These are phyloP conservation scores for Meganola albula DNA, from an alignment of 2,888 invertebrate species.

Conservation along the genomic window DNA sequence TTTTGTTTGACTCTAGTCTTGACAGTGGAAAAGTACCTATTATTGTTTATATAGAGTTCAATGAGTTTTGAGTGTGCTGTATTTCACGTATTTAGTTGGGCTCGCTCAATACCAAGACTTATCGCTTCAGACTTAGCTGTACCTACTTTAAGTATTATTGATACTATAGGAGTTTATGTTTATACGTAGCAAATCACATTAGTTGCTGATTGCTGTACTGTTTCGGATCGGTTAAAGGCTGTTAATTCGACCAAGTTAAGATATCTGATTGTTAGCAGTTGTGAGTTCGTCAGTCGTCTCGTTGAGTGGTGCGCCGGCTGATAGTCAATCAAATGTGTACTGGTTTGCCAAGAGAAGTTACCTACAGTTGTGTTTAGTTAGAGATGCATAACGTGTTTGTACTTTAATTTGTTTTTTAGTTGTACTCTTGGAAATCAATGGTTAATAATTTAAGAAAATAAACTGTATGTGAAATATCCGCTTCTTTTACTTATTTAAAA, in stretches of 20 bases:
- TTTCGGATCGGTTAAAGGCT: conserved; percentile 63
- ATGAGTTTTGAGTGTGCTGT: conserved; percentile 63
- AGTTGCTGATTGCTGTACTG: conserved; percentile 63
- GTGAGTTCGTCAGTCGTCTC: conserved; percentile 48
- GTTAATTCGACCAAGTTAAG: conserved; percentile 64
- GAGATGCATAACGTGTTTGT: conserved; percentile 78
- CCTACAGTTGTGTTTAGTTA: conserved; percentile 77
- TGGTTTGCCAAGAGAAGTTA: conserved; percentile 78
- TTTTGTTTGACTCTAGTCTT: conserved; percentile 6
- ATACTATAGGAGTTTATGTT: conserved; percentile 62
- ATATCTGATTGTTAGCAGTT: conserved; percentile 50
- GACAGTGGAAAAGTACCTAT: not conserved
- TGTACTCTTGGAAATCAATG: conserved; percentile 78
- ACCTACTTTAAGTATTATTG: conserved; percentile 65
- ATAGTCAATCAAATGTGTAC: conserved; percentile 68
- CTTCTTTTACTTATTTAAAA: too few relatives aligned
- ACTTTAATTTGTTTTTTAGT: conserved; percentile 79
- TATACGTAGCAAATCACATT: conserved; percentile 66
- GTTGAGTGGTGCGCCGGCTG: conserved; percentile 71
- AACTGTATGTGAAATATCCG: conserved; percentile 77
- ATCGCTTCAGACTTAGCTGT: conserved; percentile 66
- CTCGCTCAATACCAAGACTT: conserved; percentile 76
- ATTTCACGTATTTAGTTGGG: conserved; percentile 68
- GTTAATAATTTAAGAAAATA: conserved; percentile 78
- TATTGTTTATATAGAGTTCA: conserved; percentile 34